Evolutionary conservation across 2,888 invertebrate species (phyloP).

Genomic region (Diadegma fenestrale): DNA sequence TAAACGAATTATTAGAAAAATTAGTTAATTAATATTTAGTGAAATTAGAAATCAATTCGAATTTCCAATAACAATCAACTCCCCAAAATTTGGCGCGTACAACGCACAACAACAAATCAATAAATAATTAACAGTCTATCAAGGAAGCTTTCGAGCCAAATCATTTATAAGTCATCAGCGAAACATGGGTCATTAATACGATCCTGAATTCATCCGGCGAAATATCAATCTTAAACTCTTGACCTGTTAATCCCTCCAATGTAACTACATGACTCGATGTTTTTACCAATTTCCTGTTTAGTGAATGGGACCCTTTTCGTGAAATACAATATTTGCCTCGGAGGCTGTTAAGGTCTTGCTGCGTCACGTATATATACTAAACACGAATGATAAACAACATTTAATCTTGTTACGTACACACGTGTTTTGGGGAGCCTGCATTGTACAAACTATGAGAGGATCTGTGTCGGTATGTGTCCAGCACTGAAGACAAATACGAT

Average conservation of each 20-base stretch:
- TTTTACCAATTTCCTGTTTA: conserved; percentile 5
- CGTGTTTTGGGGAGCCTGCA: background rate
- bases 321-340: background rate
- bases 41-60: too few relatives aligned
- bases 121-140: background rate
- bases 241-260: background rate
- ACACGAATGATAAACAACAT: conserved; percentile 16
- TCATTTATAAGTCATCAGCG: background rate
- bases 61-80: too few relatives aligned
- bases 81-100: background rate
- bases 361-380: background rate
- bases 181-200: background rate
- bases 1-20: too few relatives aligned
- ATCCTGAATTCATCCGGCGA: background rate
- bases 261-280: background rate
- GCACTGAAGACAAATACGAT: conserved; percentile 22
- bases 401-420: conserved; percentile 5
- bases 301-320: background rate
- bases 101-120: background rate
- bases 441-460: conserved; percentile 22
- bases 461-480: background rate
- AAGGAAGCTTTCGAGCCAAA: background rate
- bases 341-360: background rate
- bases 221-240: background rate
- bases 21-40: too few relatives aligned